Base-by-base conservation (phyloP, 2,888 invertebrate species). In the Panopea generosa region DNA sequence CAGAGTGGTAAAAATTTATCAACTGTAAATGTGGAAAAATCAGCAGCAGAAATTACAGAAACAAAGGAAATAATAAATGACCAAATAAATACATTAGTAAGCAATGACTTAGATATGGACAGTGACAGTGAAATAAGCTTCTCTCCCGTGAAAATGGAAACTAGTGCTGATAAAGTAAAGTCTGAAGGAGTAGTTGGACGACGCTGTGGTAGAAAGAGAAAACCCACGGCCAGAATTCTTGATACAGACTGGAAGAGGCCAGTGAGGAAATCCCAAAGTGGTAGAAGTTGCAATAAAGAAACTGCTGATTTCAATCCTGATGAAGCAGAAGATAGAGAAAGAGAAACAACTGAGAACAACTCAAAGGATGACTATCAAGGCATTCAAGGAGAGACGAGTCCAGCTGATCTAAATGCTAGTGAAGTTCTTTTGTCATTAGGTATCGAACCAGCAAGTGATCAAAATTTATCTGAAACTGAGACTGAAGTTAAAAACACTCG, bases 401-500 rank as follows among this genome's bases (percentile, higher is more conserved):
- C 24, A 26, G 59, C 72, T 43, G 72, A 72, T 45, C 20, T 71
- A 1, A 27, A 33, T 53, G 71, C 71, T n/a, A 63, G 71, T 59
- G 53, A 71, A 52, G 63, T 65, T 18, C 53, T 71, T n/a, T 20
- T 71, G 18, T 57, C 71, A 1, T 60, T 65, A 22, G 65, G 71
- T 45, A 57, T n/a, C n/a, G 53, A 18, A 59, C 29, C 11, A 57
- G 33, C 33, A 14, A 49, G 49, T n/a, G 45, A 50, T 18, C 33
- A 56, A 45, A 33, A 9, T 16, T 9, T 20, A 29, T 1, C 14
- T 47, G 52, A 40, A 43, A 16, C 22, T 38, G 26, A 61, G 14
- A 16, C 20, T 45, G 29, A 52, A 0, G 7, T 3, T 18, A 29
- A 55, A 56, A 56, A 56, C 14, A 18, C 14, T 11, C 33, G 6